Conservation (phyloP, 2,797 vertebrate genomes). For the Sebastes flavidus region DNA sequence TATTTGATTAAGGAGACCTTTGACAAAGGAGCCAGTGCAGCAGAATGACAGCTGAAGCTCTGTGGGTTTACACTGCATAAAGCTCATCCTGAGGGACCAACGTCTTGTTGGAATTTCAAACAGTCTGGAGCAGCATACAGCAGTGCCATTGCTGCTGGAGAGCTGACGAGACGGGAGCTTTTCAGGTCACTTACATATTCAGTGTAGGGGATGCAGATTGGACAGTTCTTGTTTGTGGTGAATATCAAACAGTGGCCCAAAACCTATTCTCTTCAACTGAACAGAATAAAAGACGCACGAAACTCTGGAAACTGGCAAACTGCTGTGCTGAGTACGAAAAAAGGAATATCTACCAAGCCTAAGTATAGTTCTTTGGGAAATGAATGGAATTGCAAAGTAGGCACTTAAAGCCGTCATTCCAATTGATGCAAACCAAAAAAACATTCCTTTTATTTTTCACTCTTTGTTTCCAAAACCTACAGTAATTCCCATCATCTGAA, state of each 20-base stretch:
- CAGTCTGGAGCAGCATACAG: conserved; percentile 38
- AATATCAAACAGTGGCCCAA: conserved; percentile 50
- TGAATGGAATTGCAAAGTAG: conserved; percentile 1
- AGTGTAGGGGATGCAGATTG: conserved; percentile 44
- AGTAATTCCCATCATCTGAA: conserved; percentile 14
- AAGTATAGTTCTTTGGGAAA: not conserved
- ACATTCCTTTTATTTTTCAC: not conserved
- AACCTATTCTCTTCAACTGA: conserved; percentile 19
- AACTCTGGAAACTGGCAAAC: not conserved
- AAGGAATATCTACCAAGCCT: not conserved
- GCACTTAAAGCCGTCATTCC: not conserved
- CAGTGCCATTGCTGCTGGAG: conserved; percentile 20
- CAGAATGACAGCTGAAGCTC: conserved; percentile 61
- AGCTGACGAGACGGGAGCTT: conserved; percentile 33
- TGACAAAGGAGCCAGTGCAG: conserved; percentile 53
- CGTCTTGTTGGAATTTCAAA: conserved; percentile 67
- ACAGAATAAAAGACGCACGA: conserved; percentile 14
- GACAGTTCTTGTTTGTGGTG: conserved; percentile 44
- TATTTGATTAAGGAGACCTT: conserved; percentile 67
- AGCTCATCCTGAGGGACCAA: conserved; percentile 65
- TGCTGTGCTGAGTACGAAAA: not conserved
- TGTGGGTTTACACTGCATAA: conserved; percentile 62
- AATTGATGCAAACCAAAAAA: not conserved
- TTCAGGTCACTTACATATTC: conserved; percentile 64
- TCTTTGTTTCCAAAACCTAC: conserved; percentile 20